Evolutionary conservation across 2,797 vertebrate species (phyloP), one percentile per base, ranked within the genome.

Genomic region (Gastrophryne carolinensis): DNA sequence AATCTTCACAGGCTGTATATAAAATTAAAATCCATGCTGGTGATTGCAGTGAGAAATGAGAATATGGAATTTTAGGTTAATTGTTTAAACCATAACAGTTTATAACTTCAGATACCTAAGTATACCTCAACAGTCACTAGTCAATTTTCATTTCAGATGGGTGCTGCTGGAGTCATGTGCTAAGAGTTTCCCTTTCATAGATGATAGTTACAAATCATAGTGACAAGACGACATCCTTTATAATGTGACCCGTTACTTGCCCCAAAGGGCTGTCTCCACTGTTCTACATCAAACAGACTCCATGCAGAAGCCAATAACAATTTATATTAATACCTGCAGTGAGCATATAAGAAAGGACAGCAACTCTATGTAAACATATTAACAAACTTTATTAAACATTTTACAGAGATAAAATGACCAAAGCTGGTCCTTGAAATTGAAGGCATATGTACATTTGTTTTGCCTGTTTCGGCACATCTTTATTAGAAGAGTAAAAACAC

Each of bases 401-500:
- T 17, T 50, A 68, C 21, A 39, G 21, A 44, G 50, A 76, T n/a
- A 62, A 32, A 60, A 52, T 60, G 30, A 34, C 52, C 6, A 52
- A 21, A 61, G 19, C 23, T 23, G 5, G n/a, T 61, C 23, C 21
- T 61, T 30, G 44, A 7, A 49, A 29, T 5, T 39, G 23, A 27
- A 50, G 39, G 24, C 37, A 35, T 30, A 32, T 19, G 47, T 50
- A 34, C 12, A 58, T 52, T 53, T 75, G n/a, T 53, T 50, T 53
- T 1, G 69, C n/a, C 5, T 24, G n/a, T 10, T n/a, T 52, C 8
- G 79, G 80, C 77, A 84, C 63, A 78, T 71, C 72, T 83, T 69
- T 87, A 81, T 60, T 80, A 83, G 39, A 82, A 72, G 68, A 86
- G 84, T 82, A 81, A 72, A 89, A 85, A 76, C 82, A 83, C 61